Evolutionary conservation across 2,888 invertebrate species (phyloP).

Genomic region (Atherix ibis): DNA sequence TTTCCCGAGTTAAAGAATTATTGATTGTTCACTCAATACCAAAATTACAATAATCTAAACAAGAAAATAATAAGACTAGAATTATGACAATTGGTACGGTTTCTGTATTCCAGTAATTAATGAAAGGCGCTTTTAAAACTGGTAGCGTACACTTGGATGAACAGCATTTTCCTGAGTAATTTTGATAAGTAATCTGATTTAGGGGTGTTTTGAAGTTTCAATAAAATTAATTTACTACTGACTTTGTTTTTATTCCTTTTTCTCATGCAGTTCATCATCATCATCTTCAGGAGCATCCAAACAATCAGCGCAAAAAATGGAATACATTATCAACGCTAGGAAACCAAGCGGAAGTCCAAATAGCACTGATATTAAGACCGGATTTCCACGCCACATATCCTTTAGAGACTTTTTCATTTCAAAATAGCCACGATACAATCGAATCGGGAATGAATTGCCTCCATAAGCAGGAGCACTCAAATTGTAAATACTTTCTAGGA

Average conservation of each 20-base stretch:
- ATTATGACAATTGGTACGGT: no score
- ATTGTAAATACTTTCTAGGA: constrained; percentile 42
- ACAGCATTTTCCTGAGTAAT: no score
- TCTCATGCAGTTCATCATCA: constrained; percentile 32
- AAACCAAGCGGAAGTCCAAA: constrained; percentile 91
- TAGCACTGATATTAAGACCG: constrained; percentile 79
- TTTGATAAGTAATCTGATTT: no score
- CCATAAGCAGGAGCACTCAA: constrained; percentile 71
- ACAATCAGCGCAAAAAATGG: constrained; percentile 91
- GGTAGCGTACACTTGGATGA: no score
- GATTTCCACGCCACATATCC: constrained; percentile 86
- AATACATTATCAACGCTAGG: constrained; percentile 84
- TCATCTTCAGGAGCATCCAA: constrained; percentile 80
- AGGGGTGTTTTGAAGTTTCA: no score
- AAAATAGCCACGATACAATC: constrained; percentile 64
- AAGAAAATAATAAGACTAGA: no score
- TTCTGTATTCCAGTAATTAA: no score
- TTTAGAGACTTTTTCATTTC: constrained; percentile 64
- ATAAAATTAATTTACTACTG: no score
- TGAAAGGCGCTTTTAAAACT: no score
- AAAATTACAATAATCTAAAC: no score
- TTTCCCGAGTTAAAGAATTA: no score
- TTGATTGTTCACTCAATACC: no score
- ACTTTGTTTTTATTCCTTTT: constrained; percentile 35
- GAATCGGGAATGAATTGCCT: constrained; percentile 62